Evolutionary conservation across 2,113 vertebrate genomes (phyloP).

Genomic region (Serilophus lunatus): DNA sequence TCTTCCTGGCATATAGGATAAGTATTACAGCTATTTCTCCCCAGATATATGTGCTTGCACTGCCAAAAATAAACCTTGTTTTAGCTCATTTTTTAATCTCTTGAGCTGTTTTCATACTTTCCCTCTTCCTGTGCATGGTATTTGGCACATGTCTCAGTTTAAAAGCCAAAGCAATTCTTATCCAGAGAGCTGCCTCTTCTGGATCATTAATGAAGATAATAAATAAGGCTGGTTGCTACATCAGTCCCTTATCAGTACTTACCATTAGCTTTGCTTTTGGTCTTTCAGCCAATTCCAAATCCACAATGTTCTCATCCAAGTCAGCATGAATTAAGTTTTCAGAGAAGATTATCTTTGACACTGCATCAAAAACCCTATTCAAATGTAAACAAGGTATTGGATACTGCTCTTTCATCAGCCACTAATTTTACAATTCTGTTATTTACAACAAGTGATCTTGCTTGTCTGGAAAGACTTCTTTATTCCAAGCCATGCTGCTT

Average conservation of each 20-base stretch:
- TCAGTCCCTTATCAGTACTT: background rate
- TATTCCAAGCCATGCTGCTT: background rate
- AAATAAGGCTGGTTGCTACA: background rate
- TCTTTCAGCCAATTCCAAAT: constrained; percentile 29
- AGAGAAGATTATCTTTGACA: constrained; percentile 20
- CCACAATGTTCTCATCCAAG: background rate
- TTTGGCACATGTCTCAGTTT: background rate
- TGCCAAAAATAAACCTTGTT: constrained; percentile 5
- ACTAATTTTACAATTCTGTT: constrained; percentile 22
- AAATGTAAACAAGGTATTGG: constrained; percentile 7
- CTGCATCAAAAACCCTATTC: constrained; percentile 30
- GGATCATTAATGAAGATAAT: constrained; percentile 16
- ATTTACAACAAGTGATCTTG: background rate
- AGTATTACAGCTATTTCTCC: background rate
- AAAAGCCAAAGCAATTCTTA: constrained; percentile 24
- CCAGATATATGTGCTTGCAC: background rate
- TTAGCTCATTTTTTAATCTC: constrained; percentile 4
- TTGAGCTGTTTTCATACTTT: background rate
- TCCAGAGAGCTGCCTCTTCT: background rate
- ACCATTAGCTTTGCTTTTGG: background rate
- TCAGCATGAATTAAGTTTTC: constrained; percentile 2
- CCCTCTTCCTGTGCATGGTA: background rate
- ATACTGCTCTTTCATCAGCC: background rate
- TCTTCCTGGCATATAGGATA: background rate
- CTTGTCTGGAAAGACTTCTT: background rate